These are phyloP conservation scores for Sylvia borin DNA, from an alignment of 2,797 vertebrate genomes.

Conservation along the genomic window DNA sequence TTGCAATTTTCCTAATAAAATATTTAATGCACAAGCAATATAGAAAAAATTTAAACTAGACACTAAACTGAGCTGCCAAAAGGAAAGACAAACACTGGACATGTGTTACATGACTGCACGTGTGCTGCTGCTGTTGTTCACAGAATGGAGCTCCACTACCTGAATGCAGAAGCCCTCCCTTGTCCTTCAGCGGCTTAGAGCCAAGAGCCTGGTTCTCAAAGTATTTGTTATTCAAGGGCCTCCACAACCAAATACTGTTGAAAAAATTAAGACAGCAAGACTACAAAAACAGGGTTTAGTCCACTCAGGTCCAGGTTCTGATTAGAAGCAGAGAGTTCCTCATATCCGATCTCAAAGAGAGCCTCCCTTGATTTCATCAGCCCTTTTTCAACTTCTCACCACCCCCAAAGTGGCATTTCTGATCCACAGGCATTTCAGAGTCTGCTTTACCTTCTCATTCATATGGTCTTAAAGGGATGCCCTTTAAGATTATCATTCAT, in stretches of 20 bases:
- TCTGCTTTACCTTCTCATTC: not conserved
- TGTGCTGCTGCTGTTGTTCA: not conserved
- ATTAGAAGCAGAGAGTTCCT: not conserved
- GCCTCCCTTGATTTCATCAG: not conserved
- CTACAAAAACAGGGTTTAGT: not conserved
- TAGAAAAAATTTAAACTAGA: not conserved
- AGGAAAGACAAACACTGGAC: not conserved
- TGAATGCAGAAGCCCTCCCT: not conserved
- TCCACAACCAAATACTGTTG: not conserved
- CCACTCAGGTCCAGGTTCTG: not conserved
- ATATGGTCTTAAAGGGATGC: not conserved
- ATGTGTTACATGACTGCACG: accelerated
- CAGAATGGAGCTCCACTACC: not conserved
- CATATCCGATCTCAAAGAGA: not conserved
- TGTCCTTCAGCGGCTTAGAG: not conserved
- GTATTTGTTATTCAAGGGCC: not conserved
- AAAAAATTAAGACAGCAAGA: not conserved
- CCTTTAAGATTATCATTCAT: not conserved
- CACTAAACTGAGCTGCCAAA: not conserved
- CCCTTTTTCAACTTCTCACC: not conserved
- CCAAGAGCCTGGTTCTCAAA: not conserved
- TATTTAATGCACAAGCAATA: not conserved
- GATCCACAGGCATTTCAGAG: not conserved
- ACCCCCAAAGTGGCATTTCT: not conserved
- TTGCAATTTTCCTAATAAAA: constrained; percentile 18